Evolutionary conservation across 92 coral and sea anemone genomes (phyloP), one percentile per base, ranked within the genome.

Genomic region (Epizoanthus illoricatus): DNA sequence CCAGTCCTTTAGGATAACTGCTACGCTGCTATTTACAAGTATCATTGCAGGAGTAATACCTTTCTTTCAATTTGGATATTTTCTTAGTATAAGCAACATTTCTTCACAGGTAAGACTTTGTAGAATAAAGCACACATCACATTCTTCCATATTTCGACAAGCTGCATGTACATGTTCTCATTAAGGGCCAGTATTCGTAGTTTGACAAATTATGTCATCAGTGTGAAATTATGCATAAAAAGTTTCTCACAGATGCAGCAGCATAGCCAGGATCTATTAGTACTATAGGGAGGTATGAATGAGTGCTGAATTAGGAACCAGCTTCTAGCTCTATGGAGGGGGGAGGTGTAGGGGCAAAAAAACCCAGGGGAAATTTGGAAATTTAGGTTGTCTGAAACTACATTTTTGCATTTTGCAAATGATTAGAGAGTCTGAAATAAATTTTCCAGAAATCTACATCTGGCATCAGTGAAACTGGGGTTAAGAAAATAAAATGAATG

Each of bases 61-160:
- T 42, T 61, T 19, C 21, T 43, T 63, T 18, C 82, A 78, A 41
- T 78, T 78, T 78, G 82, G 82, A 7, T 78, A 78, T 61, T 19
- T 78, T 6, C 69, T 78, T 4, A 62, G 82, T 12, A 23, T 42
- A n/a, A 42, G 82, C 71, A 78, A 78, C 59, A 61, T 78, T 8
- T 78, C 82, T n/a, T 63, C 82, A 19, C 70, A 78, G 82, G 82
- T 78, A 42, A 78, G 23, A 56, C 1, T 49, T 49, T 5, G 9
- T 45, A 45, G 4, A 45, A 45, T 45, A 45, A 10, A 64, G 33
- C 8, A 33, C 13, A 64, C 23, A 20, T 64, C 69, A 71, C 2
- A 45, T 20, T 23, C 24, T 47, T 23, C 24, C 13, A 0, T 4
- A 10, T 11, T 52, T 73, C 9, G 4, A 45, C 13, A 40, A 42